Percentiles rank a stretch among this genome's conserved stretches.
phyloP scores from a whole-genome alignment of 2,797 vertebrate genomes.

The Lycodopsis pacificus region DNA sequence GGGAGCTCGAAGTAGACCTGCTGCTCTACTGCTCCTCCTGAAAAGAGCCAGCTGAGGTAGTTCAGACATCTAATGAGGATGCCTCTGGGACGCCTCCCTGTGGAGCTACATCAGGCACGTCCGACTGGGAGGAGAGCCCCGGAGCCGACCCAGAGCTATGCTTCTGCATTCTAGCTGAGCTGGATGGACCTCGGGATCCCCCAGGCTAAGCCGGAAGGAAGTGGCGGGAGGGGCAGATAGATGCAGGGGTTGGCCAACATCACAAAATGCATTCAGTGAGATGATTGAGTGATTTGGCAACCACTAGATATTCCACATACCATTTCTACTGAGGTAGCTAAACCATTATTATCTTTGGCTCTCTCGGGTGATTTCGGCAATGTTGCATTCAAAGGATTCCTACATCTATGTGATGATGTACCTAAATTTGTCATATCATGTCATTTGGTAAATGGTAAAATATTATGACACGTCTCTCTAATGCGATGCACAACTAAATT shows the following conservation, averaged over 20 bases:
- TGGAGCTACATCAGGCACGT: constrained; percentile 25
- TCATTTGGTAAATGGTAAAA: not conserved
- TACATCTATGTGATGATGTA: not conserved
- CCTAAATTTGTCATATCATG: not conserved
- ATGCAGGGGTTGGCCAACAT: not conserved
- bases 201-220: constrained; percentile 15
- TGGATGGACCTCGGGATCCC: constrained; percentile 23
- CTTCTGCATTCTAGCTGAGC: constrained; percentile 19
- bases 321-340: not conserved
- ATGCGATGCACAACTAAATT: constrained; percentile 19
- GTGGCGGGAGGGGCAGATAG: not conserved
- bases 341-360: not conserved
- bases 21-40: constrained; percentile 27
- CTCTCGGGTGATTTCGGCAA: not conserved
- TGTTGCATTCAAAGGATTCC: not conserved
- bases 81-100: constrained; percentile 34
- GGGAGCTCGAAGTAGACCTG: constrained; percentile 31
- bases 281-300: constrained; percentile 6
- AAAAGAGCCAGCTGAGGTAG: constrained; percentile 32
- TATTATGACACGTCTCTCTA: not conserved
- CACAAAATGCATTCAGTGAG: not conserved
- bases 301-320: not conserved
- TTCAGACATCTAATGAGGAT: constrained; percentile 60
- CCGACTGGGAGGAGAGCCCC: constrained; percentile 35
- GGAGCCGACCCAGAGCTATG: constrained; percentile 33